Evolutionary conservation across 1,140 invertebrate genomes (phyloP).

Genomic region (Acyrthosiphon pisum): DNA sequence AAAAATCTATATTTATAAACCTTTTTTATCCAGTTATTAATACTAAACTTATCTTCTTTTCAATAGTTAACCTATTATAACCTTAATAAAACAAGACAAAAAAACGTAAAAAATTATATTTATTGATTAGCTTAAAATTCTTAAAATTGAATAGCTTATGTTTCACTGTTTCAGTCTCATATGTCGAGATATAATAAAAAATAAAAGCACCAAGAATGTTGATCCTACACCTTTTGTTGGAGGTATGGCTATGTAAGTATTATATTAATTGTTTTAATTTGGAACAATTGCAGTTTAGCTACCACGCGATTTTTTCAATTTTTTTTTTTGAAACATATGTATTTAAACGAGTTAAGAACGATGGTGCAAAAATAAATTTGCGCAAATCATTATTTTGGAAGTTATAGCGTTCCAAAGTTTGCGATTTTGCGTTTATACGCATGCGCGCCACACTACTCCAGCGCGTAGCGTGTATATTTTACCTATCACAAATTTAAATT

Average conservation of each 20-base stretch:
- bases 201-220: constrained; percentile 69
- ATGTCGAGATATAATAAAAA: constrained; percentile 74
- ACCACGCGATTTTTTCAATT: too few species aligned
- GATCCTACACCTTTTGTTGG: constrained; percentile 75
- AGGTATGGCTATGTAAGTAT: constrained; percentile 76
- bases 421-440: too few species aligned
- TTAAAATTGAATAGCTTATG: neutral
- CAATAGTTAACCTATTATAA: neutral
- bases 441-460: too few species aligned
- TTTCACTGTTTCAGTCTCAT: constrained; percentile 66
- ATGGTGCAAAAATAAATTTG: too few species aligned
- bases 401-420: too few species aligned
- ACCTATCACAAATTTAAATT: too few species aligned
- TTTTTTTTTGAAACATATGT: too few species aligned
- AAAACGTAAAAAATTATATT: neutral
- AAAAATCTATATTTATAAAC: neutral
- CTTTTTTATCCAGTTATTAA: neutral
- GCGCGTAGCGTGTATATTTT: too few species aligned
- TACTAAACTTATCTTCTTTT: neutral
- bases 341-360: too few species aligned
- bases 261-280: constrained; percentile 33
- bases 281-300: too few species aligned
- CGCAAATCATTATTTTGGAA: too few species aligned
- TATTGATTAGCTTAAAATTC: neutral
- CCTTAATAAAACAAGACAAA: neutral